These are phyloP conservation scores for Anas acuta DNA, from an alignment of 2,797 vertebrate species.

Conservation along the genomic window DNA sequence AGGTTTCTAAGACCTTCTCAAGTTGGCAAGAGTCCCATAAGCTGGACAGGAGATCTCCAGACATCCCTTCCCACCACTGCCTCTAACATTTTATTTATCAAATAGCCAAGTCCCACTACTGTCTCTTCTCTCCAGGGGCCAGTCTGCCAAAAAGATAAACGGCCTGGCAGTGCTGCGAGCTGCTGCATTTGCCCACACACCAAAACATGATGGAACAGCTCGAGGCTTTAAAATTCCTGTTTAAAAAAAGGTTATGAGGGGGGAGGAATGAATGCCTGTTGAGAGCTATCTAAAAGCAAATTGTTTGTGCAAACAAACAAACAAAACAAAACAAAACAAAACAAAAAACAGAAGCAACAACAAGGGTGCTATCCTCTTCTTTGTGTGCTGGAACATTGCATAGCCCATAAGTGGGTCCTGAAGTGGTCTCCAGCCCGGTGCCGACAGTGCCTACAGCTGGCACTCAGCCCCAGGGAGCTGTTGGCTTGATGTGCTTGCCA, in stretches of 20 bases:
- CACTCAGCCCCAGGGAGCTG: background rate
- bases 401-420: background rate
- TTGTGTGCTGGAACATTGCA: rapidly evolving
- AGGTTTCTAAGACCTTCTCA: background rate
- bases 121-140: background rate
- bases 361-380: too few species aligned
- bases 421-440: background rate
- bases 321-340: too few species aligned
- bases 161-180: background rate
- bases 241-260: background rate
- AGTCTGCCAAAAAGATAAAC: background rate
- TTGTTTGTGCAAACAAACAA: background rate
- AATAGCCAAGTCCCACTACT: background rate
- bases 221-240: background rate
- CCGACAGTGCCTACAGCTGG: background rate
- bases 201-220: background rate
- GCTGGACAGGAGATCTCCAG: background rate
- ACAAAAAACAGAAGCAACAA: background rate
- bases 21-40: background rate
- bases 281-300: background rate
- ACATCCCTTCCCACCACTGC: background rate
- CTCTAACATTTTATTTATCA: background rate
- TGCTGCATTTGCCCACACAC: background rate
- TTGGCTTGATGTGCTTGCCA: background rate
- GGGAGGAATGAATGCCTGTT: background rate